Conservation (phyloP, 2,888 invertebrate species). For the Saturnia japonica region DNA sequence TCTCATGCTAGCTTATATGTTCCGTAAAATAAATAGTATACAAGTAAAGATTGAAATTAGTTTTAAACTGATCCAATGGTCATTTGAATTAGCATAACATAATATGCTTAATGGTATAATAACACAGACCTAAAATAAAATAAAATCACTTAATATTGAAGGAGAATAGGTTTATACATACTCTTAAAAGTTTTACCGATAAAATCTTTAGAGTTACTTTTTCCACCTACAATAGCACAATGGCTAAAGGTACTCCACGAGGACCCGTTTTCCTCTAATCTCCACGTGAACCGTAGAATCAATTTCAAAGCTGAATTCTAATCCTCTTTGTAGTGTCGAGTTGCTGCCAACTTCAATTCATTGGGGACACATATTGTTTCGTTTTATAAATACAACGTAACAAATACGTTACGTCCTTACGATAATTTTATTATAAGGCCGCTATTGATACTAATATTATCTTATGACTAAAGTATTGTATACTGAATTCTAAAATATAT, state of each 20-base stretch:
- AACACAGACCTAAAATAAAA: neutral
- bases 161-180: neutral
- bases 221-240: constrained; percentile 47
- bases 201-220: constrained; percentile 17
- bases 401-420: neutral
- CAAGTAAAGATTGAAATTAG: neutral
- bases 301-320: constrained; percentile 42
- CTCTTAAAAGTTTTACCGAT: constrained; percentile 13
- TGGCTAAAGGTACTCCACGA: constrained; percentile 36
- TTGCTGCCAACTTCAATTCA: constrained; percentile 35
- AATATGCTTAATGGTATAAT: too few relatives aligned
- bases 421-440: neutral
- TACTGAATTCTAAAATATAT: neutral
- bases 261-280: constrained; percentile 49
- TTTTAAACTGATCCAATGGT: neutral
- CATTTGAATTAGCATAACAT: neutral
- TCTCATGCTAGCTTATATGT: too few relatives aligned
- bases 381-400: constrained; percentile 15
- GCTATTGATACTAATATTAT: neutral
- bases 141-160: neutral
- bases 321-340: constrained; percentile 45
- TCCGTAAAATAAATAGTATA: too few relatives aligned
- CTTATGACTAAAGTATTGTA: neutral
- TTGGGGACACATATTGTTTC: constrained; percentile 33
- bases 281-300: constrained; percentile 43